Evolutionary conservation across 2,113 vertebrate genomes (phyloP).

Genomic region (Pollimyrus isidori): DNA sequence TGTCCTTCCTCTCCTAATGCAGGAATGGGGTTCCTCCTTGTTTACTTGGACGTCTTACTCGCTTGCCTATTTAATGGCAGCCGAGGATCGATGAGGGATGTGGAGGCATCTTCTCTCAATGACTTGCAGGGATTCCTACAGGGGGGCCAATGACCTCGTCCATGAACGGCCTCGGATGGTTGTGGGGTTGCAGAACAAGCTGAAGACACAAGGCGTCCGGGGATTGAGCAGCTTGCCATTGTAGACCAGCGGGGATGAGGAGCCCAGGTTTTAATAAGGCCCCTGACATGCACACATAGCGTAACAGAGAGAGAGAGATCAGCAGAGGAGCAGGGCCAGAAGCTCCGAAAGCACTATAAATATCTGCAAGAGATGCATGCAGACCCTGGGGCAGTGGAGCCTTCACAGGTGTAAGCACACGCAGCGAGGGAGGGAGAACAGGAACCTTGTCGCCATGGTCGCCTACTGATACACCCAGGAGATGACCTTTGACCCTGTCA

Average conservation of each 20-base stretch:
- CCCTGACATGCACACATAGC: slow-evolving; percentile 11
- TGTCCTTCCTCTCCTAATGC: background rate
- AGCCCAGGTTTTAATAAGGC: slow-evolving; percentile 15
- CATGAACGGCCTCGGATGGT: background rate
- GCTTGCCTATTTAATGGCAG: background rate
- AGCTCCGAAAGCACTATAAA: slow-evolving; percentile 32
- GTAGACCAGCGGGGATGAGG: background rate
- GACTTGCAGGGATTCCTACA: background rate
- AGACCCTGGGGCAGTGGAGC: background rate
- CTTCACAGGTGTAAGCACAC: background rate
- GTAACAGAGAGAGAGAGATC: slow-evolving; percentile 1
- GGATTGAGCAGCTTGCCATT: background rate
- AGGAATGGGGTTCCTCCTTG: background rate
- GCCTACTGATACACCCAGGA: slow-evolving; percentile 32
- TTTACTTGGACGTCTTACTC: background rate
- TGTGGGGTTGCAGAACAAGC: background rate
- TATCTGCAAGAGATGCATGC: slow-evolving; percentile 1
- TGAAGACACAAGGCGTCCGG: background rate
- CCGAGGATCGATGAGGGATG: background rate
- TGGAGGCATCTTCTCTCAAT: background rate
- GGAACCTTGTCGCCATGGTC: slow-evolving; percentile 29
- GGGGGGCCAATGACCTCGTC: background rate
- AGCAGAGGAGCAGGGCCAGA: background rate
- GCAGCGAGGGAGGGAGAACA: background rate
- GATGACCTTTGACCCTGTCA: slow-evolving; percentile 21